phyloP scores from a whole-genome alignment of 2,888 invertebrate species.

The Lithosia quadra region DNA sequence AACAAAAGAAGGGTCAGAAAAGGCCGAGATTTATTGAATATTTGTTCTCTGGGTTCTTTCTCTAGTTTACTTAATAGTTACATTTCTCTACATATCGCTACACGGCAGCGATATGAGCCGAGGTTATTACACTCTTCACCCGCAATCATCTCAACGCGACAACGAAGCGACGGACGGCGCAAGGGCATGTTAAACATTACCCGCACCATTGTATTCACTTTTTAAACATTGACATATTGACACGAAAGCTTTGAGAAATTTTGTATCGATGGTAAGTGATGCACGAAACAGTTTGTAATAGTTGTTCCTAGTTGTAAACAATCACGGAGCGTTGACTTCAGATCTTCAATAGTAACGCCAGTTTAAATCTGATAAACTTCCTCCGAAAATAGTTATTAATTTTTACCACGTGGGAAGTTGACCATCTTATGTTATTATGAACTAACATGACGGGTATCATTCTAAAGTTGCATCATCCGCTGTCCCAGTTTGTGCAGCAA shows the following conservation, averaged over 20 bases:
- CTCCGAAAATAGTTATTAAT: neutral
- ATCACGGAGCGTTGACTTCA: neutral
- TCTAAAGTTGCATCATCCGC: neutral
- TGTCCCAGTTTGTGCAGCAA: slow-evolving; percentile 2
- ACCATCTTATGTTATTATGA: neutral
- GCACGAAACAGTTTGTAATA: neutral
- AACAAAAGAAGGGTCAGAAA: neutral
- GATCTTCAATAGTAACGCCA: neutral
- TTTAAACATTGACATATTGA: slow-evolving; percentile 41
- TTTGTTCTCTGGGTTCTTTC: neutral
- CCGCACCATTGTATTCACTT: slow-evolving; percentile 53
- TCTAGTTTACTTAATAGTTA: slow-evolving; percentile 4
- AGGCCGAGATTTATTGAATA: neutral
- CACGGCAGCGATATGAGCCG: slow-evolving; percentile 42
- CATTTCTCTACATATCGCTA: slow-evolving; percentile 1
- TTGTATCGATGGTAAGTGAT: slow-evolving; percentile 3
- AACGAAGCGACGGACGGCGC: slow-evolving; percentile 21
- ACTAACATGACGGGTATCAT: neutral
- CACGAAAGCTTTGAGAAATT: slow-evolving; percentile 17
- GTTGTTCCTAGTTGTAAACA: slow-evolving; percentile 3
- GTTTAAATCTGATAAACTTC: neutral
- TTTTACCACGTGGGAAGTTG: neutral
- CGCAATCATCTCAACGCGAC: slow-evolving; percentile 55
- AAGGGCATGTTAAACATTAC: slow-evolving; percentile 52
- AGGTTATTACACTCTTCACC: slow-evolving; percentile 77